phyloP scores from a whole-genome alignment of 1,140 invertebrate species.

The Drosophila kikkawai region DNA sequence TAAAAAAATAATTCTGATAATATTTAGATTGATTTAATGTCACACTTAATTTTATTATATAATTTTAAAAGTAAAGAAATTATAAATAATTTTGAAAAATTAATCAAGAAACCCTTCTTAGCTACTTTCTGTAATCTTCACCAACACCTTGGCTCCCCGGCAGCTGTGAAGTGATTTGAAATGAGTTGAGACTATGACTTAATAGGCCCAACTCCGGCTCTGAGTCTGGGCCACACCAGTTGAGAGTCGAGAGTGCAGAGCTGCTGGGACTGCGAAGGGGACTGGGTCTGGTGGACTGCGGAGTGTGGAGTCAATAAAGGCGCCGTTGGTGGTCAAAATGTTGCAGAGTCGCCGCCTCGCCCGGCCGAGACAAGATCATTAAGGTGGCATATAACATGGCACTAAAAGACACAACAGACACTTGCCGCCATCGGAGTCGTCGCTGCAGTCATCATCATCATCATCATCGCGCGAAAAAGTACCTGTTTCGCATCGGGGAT shows the following conservation, averaged over 20 bases:
- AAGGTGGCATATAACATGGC: constrained; percentile 84
- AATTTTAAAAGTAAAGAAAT: background rate
- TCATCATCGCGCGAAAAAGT: constrained; percentile 62
- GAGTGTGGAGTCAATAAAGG: constrained; percentile 82
- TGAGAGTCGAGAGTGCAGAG: constrained; percentile 26
- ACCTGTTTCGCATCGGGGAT: constrained; percentile 73
- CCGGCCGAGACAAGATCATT: constrained; percentile 84
- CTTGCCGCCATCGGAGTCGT: constrained; percentile 59
- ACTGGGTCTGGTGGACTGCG: constrained; percentile 8
- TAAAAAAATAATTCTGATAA: background rate
- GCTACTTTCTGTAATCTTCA: constrained; percentile 2
- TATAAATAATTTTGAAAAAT: background rate
- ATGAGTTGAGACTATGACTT: constrained; percentile 79
- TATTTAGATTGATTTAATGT: background rate
- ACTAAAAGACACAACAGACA: constrained; percentile 82
- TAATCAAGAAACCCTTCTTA: background rate
- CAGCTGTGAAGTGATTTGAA: constrained; percentile 77
- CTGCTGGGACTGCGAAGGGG: constrained; percentile 18
- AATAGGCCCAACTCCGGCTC: constrained; percentile 72
- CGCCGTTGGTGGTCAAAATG: constrained; percentile 84
- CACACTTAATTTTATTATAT: background rate
- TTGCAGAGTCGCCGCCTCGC: constrained; percentile 60
- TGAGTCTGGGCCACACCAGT: constrained; percentile 54
- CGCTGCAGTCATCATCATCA: constrained; percentile 18
- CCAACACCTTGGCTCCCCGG: constrained; percentile 11